Base-by-base conservation (phyloP, 2,888 invertebrate genomes). In the Drepanosiphum platanoidis region DNA sequence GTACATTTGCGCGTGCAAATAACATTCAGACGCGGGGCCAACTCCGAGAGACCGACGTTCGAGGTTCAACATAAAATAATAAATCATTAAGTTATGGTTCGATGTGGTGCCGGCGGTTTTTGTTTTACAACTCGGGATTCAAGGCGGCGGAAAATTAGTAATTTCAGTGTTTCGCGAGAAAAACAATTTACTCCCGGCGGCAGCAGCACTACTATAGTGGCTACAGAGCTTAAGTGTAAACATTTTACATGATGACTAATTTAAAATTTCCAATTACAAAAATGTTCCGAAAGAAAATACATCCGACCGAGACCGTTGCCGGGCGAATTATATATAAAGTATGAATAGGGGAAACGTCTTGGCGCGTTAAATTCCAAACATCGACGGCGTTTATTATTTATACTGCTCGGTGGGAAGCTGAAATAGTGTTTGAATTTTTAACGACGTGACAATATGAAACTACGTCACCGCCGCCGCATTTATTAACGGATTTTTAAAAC, bases 11-110 rank as follows among this genome's bases (percentile, higher is more conserved):
- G 18, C 4, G 15, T 52, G n/a, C n/a, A n/a, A 52, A 39, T 8
- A 36, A 39, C 39, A 39, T 71, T 39, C 39, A 71, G 8, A 39
- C 27, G 18, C n/a, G n/a, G n/a, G n/a, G n/a, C n/a, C n/a, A 71
- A 27, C 39, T 15, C 70, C 3, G 8, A n/a, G 15, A 71, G 15
- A 39, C 39, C 39, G 39, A 39, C 71, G 27, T 71, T 27, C 39
- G 39, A 39, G 39, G 27, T 71, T 71, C 27, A 71, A 71, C 39
- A 71, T 7, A 66, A 71, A 71, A 39, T 27, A 39, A 71, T 39
- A 27, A 71, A 32, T 34, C 77, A 78, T 52, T 5, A 8, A 61
- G 58, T 61, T 61, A 15, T 61, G 15, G 32, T 78, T 77, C 27
- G 36, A 39, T 61, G 15, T 78, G 3, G 22, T n/a, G 22, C 34